Percentiles rank a stretch among this genome's conserved stretches.
Evolutionary conservation across 2,888 invertebrate genomes (phyloP).

Genomic region (Hirtodrosophila cameraria): DNA sequence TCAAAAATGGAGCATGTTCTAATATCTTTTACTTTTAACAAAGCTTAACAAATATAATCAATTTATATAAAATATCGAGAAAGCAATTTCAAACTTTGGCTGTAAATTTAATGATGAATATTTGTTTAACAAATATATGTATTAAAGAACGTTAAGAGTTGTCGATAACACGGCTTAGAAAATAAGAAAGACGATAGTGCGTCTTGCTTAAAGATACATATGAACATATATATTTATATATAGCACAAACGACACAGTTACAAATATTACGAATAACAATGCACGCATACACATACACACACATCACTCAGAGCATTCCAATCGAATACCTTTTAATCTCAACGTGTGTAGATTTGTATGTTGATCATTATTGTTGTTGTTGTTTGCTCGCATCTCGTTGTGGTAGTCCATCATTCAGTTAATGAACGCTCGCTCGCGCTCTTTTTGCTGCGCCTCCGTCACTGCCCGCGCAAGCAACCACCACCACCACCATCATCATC

Average conservation of each 20-base stretch:
- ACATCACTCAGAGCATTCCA: conserved; percentile 36
- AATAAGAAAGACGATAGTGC: conserved; percentile 28
- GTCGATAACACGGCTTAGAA: conserved; percentile 26
- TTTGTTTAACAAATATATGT: too few relatives aligned
- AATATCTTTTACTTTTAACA: too few relatives aligned
- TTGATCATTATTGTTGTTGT: conserved; percentile 52
- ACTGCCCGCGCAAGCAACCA: conserved; percentile 16
- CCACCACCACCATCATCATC: not conserved
- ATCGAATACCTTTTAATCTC: conserved; percentile 50
- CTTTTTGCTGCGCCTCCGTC: conserved; percentile 14
- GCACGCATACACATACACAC: not conserved
- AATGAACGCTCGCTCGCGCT: conserved; percentile 53
- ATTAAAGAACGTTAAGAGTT: not conserved
- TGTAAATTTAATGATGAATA: too few relatives aligned
- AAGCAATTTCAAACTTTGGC: too few relatives aligned
- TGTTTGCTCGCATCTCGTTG: conserved; percentile 47
- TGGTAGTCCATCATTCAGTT: conserved; percentile 71
- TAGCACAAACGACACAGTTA: conserved; percentile 3
- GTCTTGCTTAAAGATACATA: conserved; percentile 27
- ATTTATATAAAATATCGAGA: too few relatives aligned
- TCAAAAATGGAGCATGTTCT: too few relatives aligned
- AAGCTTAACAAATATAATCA: too few relatives aligned
- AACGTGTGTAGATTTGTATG: conserved; percentile 16
- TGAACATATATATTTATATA: not conserved
- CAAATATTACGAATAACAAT: conserved; percentile 19